A percentile compares a stretch with the other conserved stretches of the same genome.
These are phyloP conservation scores for Poecilia picta DNA, from an alignment of 2,797 vertebrate species.

Conservation along the genomic window DNA sequence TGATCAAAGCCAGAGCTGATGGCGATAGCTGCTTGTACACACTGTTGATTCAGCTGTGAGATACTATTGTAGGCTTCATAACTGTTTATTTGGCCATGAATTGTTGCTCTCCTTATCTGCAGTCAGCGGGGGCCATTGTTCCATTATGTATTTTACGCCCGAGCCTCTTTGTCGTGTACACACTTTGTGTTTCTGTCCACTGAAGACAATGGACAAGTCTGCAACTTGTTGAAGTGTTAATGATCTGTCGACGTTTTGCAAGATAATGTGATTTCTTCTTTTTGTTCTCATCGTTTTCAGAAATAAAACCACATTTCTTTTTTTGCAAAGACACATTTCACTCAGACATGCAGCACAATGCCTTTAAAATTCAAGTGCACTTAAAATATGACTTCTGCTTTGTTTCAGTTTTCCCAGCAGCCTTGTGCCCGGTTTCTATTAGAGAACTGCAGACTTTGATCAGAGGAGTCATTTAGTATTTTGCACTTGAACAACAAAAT, in stretches of 20 bases:
- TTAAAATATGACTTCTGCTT: slow-evolving; percentile 21
- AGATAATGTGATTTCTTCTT: slow-evolving; percentile 62
- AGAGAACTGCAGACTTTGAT: slow-evolving; percentile 38
- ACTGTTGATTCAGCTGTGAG: slow-evolving; percentile 80
- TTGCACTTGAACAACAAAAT: slow-evolving; percentile 9
- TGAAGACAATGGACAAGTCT: slow-evolving; percentile 72
- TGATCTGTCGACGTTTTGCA: slow-evolving; percentile 69
- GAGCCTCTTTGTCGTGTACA: slow-evolving; percentile 56
- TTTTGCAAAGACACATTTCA: slow-evolving; percentile 11
- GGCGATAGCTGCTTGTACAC: slow-evolving; percentile 63
- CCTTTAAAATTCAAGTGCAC: slow-evolving; percentile 19
- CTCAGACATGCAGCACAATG: background rate
- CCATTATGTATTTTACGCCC: slow-evolving; percentile 67
- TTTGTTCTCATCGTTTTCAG: slow-evolving; percentile 42
- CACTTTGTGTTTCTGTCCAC: slow-evolving; percentile 70
- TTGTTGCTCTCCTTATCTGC: slow-evolving; percentile 78
- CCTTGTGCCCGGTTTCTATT: slow-evolving; percentile 8
- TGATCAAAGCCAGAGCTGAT: slow-evolving; percentile 72
- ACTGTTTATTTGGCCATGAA: slow-evolving; percentile 81
- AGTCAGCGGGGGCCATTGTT: slow-evolving; percentile 72
- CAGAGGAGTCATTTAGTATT: slow-evolving; percentile 40
- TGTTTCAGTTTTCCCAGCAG: slow-evolving; percentile 14
- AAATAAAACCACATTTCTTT: slow-evolving; percentile 24
- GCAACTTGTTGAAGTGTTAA: slow-evolving; percentile 77
- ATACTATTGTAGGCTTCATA: slow-evolving; percentile 78